Evolutionary conservation across 2,797 vertebrate genomes (phyloP).

Genomic region (Sebastes hubbsi): DNA sequence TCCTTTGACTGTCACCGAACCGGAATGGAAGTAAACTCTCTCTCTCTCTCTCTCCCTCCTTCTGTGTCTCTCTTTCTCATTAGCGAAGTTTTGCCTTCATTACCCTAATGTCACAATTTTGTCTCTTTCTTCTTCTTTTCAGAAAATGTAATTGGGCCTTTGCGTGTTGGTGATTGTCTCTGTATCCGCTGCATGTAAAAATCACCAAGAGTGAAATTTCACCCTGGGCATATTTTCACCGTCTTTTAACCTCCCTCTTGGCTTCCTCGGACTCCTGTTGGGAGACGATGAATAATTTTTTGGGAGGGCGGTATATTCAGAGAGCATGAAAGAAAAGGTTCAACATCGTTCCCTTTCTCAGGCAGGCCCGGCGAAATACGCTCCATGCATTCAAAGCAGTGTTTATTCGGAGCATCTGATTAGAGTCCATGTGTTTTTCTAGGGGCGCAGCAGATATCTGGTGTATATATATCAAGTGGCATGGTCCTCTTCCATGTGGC

Average conservation of each 20-base stretch:
- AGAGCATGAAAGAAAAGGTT: constrained; percentile 43
- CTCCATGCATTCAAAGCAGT: constrained; percentile 31
- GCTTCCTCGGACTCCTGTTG: constrained; percentile 37
- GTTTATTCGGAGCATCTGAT: constrained; percentile 53
- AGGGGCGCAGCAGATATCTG: constrained; percentile 44
- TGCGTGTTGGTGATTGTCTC: constrained; percentile 60
- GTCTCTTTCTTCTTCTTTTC: constrained; percentile 59
- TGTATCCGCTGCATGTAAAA: constrained; percentile 49
- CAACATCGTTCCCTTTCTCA: constrained; percentile 1
- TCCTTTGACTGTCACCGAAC: constrained; percentile 64
- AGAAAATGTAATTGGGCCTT: constrained; percentile 72
- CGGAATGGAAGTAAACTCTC: constrained; percentile 48
- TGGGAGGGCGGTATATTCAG: constrained; percentile 29
- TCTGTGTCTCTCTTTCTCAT: constrained; percentile 66
- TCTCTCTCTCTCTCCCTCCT: constrained; percentile 19
- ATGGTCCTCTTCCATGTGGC: constrained; percentile 67
- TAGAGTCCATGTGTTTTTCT: constrained; percentile 62
- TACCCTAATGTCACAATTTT: constrained; percentile 76
- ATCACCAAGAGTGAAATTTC: constrained; percentile 53
- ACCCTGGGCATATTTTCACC: constrained; percentile 49
- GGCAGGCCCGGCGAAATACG: constrained; percentile 10
- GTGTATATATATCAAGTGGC: constrained; percentile 57
- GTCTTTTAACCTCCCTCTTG: constrained; percentile 44
- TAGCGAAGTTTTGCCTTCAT: constrained; percentile 74
- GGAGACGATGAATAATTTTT: constrained; percentile 40